Evolutionary conservation across 2,888 invertebrate species (phyloP), one percentile per base, ranked within the genome.

Genomic region (Sinopyrophorus schimmeli): DNA sequence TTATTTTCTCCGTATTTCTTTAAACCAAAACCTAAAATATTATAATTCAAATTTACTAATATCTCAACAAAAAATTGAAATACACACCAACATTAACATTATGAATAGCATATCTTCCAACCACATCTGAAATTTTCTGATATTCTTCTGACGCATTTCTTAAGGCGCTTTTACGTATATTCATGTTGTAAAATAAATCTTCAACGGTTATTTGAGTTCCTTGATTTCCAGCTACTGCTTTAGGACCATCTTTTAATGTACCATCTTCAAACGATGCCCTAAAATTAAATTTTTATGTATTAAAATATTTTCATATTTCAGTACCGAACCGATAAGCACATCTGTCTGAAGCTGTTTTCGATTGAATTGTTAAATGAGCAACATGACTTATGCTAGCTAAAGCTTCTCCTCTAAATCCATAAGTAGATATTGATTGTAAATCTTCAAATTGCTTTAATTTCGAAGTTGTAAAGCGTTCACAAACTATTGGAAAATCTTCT

Each of bases 361-460:
- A 94, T 12, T 86, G 84, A 55, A 98, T 91, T 4, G 86, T 86
- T 10, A 98, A 78, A 71, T 93, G 92, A 1, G 96, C 93, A 15
- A 97, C 89, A 73, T 96, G 94, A 65, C 94, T 96, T 40, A 99
- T 94, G 69, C 95, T 95, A 0, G 98, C 93, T 39, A 99, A 74
- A 0, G 99, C 99, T 76, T 99, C 99, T 0, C 99, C 99, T 16
- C 99, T 82, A 75, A 99, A 99, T 0, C 99, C 99, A 72, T 92
- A 98, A 0, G 98, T 99, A 3, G 80, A 76, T 62, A 99, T 95
- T 28, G 80, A 78, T 40, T 82, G 81, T 9, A 99, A 76, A 74
- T 99, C 98, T 62, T 95, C 94, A 74, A 93, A 96, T 59, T 84
- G 82, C 31, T 80, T 74, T 11, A 99, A 75, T 73, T 99, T 99